Conservation (phyloP, 2,888 invertebrate species). For the Ypsolopha sequella region DNA sequence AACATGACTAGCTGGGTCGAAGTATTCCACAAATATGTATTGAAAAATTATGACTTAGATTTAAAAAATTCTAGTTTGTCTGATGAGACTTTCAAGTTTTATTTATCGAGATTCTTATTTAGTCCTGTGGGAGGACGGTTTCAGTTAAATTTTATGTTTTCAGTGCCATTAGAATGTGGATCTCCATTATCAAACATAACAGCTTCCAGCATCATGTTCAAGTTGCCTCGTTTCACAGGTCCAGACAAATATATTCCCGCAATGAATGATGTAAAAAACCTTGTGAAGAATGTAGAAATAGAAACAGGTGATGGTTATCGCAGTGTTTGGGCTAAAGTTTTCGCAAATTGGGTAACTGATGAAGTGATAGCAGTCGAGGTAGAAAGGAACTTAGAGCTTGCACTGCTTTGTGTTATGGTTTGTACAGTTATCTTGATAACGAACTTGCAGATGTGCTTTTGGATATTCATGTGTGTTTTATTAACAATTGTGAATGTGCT, state of each 20-base stretch:
- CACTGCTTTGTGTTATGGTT: slow-evolving; percentile 83
- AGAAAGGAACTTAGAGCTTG: slow-evolving; percentile 80
- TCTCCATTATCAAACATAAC: slow-evolving; percentile 66
- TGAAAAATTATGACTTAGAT: slow-evolving; percentile 61
- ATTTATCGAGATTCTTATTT: slow-evolving; percentile 77
- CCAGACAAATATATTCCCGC: slow-evolving; percentile 79
- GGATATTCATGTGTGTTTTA: slow-evolving; percentile 82
- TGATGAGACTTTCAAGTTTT: slow-evolving; percentile 70
- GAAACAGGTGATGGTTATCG: slow-evolving; percentile 72
- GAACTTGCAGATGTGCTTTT: slow-evolving; percentile 80
- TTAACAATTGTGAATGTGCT: slow-evolving; percentile 81
- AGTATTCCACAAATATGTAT: slow-evolving; percentile 74
- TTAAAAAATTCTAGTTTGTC: slow-evolving; percentile 61
- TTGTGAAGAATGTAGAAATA: slow-evolving; percentile 70
- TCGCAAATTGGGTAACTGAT: slow-evolving; percentile 83
- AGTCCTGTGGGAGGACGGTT: slow-evolving; percentile 78
- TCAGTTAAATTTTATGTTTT: slow-evolving; percentile 77
- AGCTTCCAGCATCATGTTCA: slow-evolving; percentile 75
- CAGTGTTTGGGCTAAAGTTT: slow-evolving; percentile 79
- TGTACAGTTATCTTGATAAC: slow-evolving; percentile 82
- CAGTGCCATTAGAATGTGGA: slow-evolving; percentile 73
- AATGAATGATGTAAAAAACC: slow-evolving; percentile 74
- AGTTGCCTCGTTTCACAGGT: slow-evolving; percentile 69
- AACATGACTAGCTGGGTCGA: slow-evolving; percentile 75
- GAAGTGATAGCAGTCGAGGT: slow-evolving; percentile 83